A percentile compares a stretch with the other conserved stretches of the same genome.
Conservation (phyloP, 1,140 invertebrate genomes). For the Drosophila kohkoa region DNA sequence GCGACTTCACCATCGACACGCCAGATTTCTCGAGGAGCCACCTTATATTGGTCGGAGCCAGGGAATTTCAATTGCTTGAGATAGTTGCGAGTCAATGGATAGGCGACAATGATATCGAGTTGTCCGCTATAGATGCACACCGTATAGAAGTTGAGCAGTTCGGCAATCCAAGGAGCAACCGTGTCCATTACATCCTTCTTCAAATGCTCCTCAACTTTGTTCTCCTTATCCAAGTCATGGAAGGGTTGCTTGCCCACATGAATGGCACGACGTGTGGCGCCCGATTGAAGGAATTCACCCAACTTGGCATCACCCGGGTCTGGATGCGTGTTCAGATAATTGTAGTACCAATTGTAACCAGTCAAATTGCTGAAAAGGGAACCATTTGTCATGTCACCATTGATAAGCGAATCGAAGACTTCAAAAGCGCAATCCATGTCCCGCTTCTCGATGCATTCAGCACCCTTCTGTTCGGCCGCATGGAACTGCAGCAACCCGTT, state of each 20-base stretch:
- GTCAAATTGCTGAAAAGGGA: constrained; percentile 92
- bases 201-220: constrained; percentile 89
- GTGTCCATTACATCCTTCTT: constrained; percentile 93
- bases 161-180: constrained; percentile 90
- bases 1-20: constrained; percentile 89
- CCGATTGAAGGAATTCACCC: constrained; percentile 87
- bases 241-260: constrained; percentile 93
- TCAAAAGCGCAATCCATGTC: constrained; percentile 89
- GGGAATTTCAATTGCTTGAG: constrained; percentile 89
- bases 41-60: constrained; percentile 88
- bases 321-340: constrained; percentile 89
- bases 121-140: constrained; percentile 93
- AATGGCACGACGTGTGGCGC: constrained; percentile 89
- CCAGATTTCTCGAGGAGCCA: constrained; percentile 89
- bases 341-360: constrained; percentile 92
- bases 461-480: constrained; percentile 86
- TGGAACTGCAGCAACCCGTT: constrained; percentile 88
- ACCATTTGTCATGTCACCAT: constrained; percentile 88
- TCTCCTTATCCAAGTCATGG: constrained; percentile 85
- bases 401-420: constrained; percentile 90
- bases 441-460: constrained; percentile 87
- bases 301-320: constrained; percentile 76
- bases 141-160: constrained; percentile 89
- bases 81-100: constrained; percentile 91
- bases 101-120: constrained; percentile 93